Conservation (phyloP, 2,113 vertebrate genomes). For the Corvus hawaiiensis region DNA sequence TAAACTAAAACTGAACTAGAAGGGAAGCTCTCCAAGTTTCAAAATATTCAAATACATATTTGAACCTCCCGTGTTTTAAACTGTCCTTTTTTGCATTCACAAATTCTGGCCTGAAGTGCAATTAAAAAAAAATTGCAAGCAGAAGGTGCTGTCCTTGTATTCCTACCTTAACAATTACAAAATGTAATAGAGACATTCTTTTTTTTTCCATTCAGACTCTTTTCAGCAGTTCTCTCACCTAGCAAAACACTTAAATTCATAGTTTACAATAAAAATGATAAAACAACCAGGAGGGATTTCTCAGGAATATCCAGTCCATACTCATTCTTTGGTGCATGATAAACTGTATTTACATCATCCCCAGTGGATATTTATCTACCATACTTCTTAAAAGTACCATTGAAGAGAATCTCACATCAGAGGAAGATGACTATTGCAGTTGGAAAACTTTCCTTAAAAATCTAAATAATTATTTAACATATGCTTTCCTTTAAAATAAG, state of each 20-base stretch:
- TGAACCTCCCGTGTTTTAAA: fast-evolving
- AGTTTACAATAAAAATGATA: not conserved
- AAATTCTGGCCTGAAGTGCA: not conserved
- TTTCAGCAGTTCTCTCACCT: not conserved
- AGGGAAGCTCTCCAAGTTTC: not conserved
- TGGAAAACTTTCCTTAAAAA: not conserved
- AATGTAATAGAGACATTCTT: not conserved
- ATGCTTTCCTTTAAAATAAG: not conserved
- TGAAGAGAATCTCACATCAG: not conserved
- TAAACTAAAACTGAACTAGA: not conserved
- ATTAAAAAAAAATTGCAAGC: not conserved
- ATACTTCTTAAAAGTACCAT: not conserved
- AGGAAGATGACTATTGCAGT: not conserved
- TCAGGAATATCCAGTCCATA: not conserved
- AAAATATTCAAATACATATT: not conserved
- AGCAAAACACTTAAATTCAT: not conserved
- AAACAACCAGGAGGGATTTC: not conserved
- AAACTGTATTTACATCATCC: not conserved
- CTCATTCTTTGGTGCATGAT: not conserved
- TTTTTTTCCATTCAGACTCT: not conserved
- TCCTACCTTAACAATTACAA: not conserved
- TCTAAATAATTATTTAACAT: not conserved
- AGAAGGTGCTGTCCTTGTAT: not conserved
- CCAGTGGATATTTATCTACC: not conserved
- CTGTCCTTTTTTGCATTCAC: not conserved